Evolutionary conservation across 2,113 vertebrate species (phyloP), one percentile per base, ranked within the genome.

Genomic region (Leptosomus discolor): DNA sequence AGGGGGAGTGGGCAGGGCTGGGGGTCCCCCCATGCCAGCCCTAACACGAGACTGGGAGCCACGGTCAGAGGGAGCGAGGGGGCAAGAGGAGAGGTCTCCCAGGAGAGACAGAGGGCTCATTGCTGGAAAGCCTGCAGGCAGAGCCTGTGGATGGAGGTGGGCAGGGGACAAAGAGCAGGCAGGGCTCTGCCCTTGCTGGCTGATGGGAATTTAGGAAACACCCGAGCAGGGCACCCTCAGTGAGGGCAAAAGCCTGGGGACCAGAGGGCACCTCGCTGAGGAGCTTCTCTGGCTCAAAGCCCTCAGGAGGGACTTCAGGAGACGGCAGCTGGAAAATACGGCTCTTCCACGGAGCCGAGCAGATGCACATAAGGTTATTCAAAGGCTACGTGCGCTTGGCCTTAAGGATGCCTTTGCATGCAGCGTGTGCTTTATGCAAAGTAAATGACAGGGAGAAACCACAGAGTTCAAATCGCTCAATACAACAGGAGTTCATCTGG

Each of bases 41-140:
- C 54, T 27, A 5, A 1, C 23, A 65, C 1, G 3, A 37, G 58
- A 51, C 73, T 8, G 6, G 81, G 39, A 87, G 50, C 16, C 0
- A 2, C 53, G 5, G 1, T 26, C 61, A 29, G 45, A 76, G 57
- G 0, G 0, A 46, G 15, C 7, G 5, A 67, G 46, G 50, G 27
- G 27, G 22, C 1, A 5, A 20, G 23, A 22, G 14, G 23, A 63
- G 50, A 61, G 5, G 20, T 53, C 3, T 57, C 6, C 45, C 29
- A 6, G 53, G 34, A 87, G 29, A 41, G 41, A 24, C 0, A 24
- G 54, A 67, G 53, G 24, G 26, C 46, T 75, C 39, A 1, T 20
- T 1, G 2, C 48, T 12, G 20, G 27, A 45, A 50, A 71, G 22
- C 18, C 32, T 26, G 15, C 23, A 32, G 68, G 34, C 81, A 93